Evolutionary conservation across 2,888 invertebrate species (phyloP), one percentile per base, ranked within the genome.

Genomic region (Cheilosia vernalis): DNA sequence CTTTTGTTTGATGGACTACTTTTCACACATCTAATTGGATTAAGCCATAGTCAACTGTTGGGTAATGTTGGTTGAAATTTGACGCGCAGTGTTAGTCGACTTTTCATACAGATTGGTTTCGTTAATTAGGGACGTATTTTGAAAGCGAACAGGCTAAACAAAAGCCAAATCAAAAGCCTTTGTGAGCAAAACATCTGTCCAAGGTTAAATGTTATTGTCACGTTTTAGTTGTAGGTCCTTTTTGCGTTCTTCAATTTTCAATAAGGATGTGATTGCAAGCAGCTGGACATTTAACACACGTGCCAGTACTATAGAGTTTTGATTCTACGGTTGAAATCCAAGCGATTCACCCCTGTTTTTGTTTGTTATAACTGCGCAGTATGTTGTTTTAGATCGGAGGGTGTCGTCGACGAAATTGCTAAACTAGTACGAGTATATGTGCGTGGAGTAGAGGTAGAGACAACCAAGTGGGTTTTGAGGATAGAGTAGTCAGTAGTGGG

Each of bases 201-300:
- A 74, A 84, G 74, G 80, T 76, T 47, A 47, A 10, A 24, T 9
- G 44, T 51, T 15, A n/a, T 15, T 51, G 13, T n/a, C 1, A n/a
- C 5, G 21, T 47, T 24, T 7, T 17, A 10, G 37, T 24, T 44
- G 53, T 44, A 19, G 17, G 44, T 55, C 37, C 60, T 72, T 63
- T 19, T 24, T 40, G 42, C 40, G 51, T 58, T 24, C 61, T 66
- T 33, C 15, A 37, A 61, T 56, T 40, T 51, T 1, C 21, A 42
- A 58, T 30, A 53, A 49, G 55, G 47, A 56, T 37, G 51, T 56
- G 56, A 44, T 37, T 70, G 33, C 13, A 64, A 80, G 84, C 84
- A 80, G 84, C 84, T 84, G 84, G 60, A 61, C 70, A 70, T 63
- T 61, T 60, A 19, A 63, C 55, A 17, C 84, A 76, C 84, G 84